Evolutionary conservation across 2,888 invertebrate species (phyloP).

Genomic region (Patella pellucida): DNA sequence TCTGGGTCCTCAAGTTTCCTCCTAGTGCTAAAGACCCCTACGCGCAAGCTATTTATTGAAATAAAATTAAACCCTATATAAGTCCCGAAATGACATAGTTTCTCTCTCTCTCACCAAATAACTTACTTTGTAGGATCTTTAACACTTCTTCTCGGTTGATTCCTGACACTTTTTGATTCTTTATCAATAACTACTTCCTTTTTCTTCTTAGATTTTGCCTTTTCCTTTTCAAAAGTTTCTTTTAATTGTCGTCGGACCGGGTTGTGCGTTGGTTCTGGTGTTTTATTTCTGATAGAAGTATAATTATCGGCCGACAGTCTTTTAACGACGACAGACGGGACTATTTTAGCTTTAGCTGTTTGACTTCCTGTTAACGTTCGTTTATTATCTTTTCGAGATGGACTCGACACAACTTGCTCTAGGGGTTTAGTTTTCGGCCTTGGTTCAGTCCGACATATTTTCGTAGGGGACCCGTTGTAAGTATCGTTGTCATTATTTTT

Average conservation of each 20-base stretch:
- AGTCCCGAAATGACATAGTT: no score
- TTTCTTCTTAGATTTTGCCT: not conserved
- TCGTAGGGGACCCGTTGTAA: not conserved
- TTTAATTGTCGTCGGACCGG: conserved; percentile 34
- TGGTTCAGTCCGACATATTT: not conserved
- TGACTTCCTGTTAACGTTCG: not conserved
- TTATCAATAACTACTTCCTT: not conserved
- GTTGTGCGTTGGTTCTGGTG: conserved; percentile 43
- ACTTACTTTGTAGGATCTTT: conserved; percentile 1
- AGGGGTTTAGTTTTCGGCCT: conserved; percentile 9
- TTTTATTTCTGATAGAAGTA: conserved; percentile 44
- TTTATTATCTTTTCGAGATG: not conserved
- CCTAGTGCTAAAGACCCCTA: no score
- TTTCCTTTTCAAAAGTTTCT: conserved; percentile 34
- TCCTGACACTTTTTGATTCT: not conserved
- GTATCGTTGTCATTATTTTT: not conserved
- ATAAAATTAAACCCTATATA: no score
- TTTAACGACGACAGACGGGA: conserved; percentile 40
- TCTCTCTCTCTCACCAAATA: not conserved
- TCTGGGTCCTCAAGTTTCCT: no score
- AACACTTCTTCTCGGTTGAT: not conserved
- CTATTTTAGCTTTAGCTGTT: conserved; percentile 34
- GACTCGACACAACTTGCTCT: not conserved
- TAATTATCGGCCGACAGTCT: conserved; percentile 39
- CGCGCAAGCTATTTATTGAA: no score